Evolutionary conservation across 2,797 vertebrate species (phyloP), one percentile per base, ranked within the genome.

Genomic region (Platalea minor): DNA sequence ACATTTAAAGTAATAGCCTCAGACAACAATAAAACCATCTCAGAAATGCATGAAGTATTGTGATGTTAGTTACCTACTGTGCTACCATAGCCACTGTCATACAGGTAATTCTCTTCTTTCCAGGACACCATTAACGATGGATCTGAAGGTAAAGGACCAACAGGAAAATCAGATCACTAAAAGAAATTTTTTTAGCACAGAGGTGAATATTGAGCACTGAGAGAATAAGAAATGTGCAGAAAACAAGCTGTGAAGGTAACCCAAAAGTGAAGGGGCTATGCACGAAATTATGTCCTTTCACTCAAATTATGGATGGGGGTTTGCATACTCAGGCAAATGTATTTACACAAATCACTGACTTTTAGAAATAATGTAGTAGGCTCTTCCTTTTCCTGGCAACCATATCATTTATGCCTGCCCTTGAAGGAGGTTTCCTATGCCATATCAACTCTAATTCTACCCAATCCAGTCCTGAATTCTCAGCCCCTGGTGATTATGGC

Each of bases 91-190:
- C 93, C 97, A 96, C 94, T 94, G 46, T 98, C 98, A 17, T 98
- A 98, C 45, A 98, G 95, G 92, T 98, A 98, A 88, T 97, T 98
- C 4, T 98, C 98, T 84, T 98, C 98, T 96, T 98, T 98, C 98
- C 98, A 98, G 76, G 98, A 96, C 41, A 97, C 96, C 97, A 98
- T 98, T 91, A 98, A 80, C 1, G 97, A 97, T 0, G 98, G 97
- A 89, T 98, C 98, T 98, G 83, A 91, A 94, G 72, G 59, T 33
- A 84, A 97, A 90, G 45, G 57, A 85, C 21, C 26, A 70, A 91
- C 57, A 76, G 13, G 51, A 93, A 91, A 92, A 94, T 33, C 25
- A 16, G n/a, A 59, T 77, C 67, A 65, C 10, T 35, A 53, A 68
- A 78, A 57, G 19, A 61, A 60, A 3, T 1, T 24, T 74, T 88